Percentiles rank a stretch among this genome's conserved stretches.
Conservation (phyloP, 2,797 vertebrate genomes). For the Gouania willdenowi region DNA sequence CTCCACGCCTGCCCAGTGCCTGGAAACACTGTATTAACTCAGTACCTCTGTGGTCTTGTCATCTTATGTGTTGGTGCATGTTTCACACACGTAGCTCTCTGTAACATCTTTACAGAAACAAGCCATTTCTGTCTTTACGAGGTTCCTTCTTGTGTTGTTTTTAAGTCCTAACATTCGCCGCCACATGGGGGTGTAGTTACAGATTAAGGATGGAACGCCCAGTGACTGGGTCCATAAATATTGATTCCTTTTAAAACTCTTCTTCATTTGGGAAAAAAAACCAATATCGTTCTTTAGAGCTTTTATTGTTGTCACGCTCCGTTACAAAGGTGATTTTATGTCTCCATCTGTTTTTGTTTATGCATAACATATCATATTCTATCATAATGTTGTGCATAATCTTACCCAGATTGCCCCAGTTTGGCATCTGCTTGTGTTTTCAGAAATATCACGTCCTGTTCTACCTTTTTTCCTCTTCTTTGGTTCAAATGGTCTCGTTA, state of each 20-base stretch:
- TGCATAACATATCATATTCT: no score
- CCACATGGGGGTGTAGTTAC: neutral
- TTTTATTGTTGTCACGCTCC: no score
- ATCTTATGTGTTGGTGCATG: conserved; percentile 30
- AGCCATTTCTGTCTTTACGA: neutral
- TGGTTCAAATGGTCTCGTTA: no score
- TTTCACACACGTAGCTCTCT: conserved; percentile 3
- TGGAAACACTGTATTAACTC: conserved; percentile 21
- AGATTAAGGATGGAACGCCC: no score
- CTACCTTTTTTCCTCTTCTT: no score
- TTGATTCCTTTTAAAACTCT: neutral
- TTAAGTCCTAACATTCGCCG: neutral
- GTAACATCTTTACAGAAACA: neutral
- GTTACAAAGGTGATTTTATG: no score
- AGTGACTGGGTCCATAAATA: neutral
- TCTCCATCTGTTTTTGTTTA: no score
- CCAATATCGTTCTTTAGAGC: no score
- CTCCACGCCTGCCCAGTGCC: conserved; percentile 22
- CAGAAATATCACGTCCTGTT: no score
- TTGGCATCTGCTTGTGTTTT: no score
- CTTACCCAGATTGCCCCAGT: no score
- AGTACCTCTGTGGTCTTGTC: conserved; percentile 1
- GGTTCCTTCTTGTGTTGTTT: neutral
- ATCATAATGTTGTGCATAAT: no score
- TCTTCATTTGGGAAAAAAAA: neutral